Percentiles rank a stretch among this genome's conserved stretches.
These are phyloP conservation scores for Pristionchus maxplancki DNA, from an alignment of 2,888 invertebrate species.

Conservation along the genomic window DNA sequence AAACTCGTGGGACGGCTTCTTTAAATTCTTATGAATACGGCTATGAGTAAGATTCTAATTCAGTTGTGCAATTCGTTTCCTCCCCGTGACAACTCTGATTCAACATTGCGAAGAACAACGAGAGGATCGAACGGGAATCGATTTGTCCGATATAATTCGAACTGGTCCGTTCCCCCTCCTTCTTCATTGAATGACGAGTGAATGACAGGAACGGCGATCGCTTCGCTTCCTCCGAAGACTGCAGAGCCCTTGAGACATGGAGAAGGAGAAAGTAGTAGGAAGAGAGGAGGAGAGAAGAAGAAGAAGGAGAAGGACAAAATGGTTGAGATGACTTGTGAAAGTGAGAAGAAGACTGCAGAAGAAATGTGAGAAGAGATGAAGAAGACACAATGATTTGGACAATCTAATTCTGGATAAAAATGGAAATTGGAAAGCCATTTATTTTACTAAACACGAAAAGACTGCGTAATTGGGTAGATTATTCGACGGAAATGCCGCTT, in stretches of 20 bases:
- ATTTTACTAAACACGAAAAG: not conserved
- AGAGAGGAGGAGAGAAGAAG: not conserved
- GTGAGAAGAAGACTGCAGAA: slow-evolving; percentile 19
- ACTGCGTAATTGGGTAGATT: not conserved
- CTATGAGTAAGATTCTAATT: too few species aligned
- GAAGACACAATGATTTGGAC: not conserved
- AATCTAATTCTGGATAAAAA: slow-evolving; percentile 1
- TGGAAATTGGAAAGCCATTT: not conserved
- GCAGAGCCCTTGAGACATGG: not conserved
- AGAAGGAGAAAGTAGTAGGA: not conserved
- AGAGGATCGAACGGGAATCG: not conserved
- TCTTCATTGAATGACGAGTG: not conserved
- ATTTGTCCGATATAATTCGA: not conserved
- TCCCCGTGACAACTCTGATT: not conserved
- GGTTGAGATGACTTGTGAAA: not conserved
- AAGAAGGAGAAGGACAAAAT: not conserved
- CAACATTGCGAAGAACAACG: not conserved
- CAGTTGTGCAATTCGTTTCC: slow-evolving; percentile 34
- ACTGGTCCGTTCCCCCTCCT: not conserved
- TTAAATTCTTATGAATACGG: too few species aligned
- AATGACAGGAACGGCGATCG: not conserved
- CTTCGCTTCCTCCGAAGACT: not conserved
- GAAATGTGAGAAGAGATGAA: not conserved
- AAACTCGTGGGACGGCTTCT: too few species aligned
- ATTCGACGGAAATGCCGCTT: not conserved